Percentiles rank a stretch among this genome's conserved stretches.
Evolutionary conservation across 2,797 vertebrate genomes (phyloP).

Genomic region (Pteropus rufus): DNA sequence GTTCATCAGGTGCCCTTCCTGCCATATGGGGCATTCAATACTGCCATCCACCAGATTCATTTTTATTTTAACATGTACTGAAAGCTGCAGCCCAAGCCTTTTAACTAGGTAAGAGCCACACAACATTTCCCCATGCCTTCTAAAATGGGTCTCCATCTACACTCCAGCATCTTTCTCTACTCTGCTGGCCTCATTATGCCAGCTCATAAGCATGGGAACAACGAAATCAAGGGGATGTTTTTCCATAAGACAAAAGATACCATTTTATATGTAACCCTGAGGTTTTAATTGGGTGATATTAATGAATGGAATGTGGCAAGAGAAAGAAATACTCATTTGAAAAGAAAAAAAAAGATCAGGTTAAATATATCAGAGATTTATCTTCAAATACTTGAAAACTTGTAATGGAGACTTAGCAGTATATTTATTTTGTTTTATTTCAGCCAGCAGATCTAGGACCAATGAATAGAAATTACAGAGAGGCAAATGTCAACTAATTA

Average conservation of each 20-base stretch:
- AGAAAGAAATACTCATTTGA: background rate
- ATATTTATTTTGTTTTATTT: conserved; percentile 29
- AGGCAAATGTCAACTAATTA: conserved; percentile 29
- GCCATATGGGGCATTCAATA: background rate
- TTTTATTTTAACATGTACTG: background rate
- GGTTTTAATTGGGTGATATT: conserved; percentile 18
- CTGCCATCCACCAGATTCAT: background rate
- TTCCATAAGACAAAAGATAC: background rate
- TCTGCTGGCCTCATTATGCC: background rate
- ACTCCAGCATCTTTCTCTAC: background rate
- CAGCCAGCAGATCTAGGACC: background rate
- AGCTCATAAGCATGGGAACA: background rate
- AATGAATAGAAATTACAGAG: conserved; percentile 1
- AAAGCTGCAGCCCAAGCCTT: background rate
- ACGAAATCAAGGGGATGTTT: background rate
- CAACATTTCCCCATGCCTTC: background rate
- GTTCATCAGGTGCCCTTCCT: background rate
- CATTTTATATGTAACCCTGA: background rate
- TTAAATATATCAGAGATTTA: background rate
- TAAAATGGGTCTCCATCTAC: background rate
- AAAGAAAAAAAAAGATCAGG: background rate
- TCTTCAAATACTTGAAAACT: background rate
- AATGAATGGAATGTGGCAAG: conserved; percentile 25
- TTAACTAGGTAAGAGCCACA: background rate
- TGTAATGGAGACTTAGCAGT: background rate